Conservation (phyloP, 2,797 vertebrate genomes). For the Myotis vivesi region DNA sequence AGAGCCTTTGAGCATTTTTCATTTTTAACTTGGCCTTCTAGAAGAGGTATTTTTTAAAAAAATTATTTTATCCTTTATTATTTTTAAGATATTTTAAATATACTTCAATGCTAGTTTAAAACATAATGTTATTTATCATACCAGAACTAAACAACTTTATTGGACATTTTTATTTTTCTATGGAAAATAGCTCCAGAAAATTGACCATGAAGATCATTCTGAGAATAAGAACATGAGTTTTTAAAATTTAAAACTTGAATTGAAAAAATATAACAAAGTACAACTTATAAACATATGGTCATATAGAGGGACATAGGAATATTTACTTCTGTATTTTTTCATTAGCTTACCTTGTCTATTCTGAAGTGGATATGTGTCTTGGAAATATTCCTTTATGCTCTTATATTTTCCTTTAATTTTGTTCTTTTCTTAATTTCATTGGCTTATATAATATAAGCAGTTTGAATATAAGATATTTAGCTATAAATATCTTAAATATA, state of each 20-base stretch:
- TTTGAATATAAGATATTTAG: neutral
- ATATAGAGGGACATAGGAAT: neutral
- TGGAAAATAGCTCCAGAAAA: neutral
- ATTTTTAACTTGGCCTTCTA: neutral
- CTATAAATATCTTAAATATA: constrained; percentile 24
- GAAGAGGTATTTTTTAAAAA: neutral
- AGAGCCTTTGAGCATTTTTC: neutral
- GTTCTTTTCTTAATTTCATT: neutral
- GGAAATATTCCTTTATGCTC: neutral
- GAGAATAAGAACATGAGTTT: neutral
- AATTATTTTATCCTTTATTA: neutral
- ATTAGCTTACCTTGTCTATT: neutral
- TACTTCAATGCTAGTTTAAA: neutral
- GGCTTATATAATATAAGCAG: neutral
- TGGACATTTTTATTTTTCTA: neutral
- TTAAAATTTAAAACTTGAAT: neutral
- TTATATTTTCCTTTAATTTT: neutral
- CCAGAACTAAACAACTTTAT: neutral
- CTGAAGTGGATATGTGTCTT: neutral
- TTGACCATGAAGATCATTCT: constrained; percentile 18
- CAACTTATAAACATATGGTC: neutral
- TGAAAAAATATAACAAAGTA: neutral
- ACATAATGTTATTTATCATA: neutral
- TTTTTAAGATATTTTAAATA: constrained; percentile 39
- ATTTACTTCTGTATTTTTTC: neutral